Evolutionary conservation across 1,140 invertebrate species (phyloP).

Genomic region (Zeugodacus cucurbitae): DNA sequence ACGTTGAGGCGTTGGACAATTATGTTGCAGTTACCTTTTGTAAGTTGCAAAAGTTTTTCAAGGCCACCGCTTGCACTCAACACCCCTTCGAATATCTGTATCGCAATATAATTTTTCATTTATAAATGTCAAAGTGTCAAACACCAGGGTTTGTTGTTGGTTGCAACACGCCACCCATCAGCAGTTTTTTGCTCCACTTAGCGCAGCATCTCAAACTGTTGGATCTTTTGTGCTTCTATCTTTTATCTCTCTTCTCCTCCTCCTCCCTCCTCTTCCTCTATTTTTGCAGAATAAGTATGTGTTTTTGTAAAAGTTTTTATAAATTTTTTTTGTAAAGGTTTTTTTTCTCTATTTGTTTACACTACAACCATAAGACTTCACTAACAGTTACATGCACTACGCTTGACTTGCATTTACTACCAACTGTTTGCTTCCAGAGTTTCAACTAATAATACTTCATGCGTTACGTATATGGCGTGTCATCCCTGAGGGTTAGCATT

Average conservation of each 20-base stretch:
- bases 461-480: neutral
- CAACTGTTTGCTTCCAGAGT: neutral
- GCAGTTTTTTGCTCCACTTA: too few species aligned
- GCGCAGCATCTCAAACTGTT: neutral
- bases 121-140: neutral
- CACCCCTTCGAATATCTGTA: neutral
- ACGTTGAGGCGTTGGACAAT: too few species aligned
- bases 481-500: neutral
- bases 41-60: neutral
- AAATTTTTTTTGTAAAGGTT: too few species aligned
- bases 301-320: neutral
- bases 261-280: neutral
- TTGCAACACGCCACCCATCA: too few species aligned
- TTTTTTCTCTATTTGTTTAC: too few species aligned
- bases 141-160: neutral
- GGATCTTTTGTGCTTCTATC: neutral
- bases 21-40: neutral
- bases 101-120: neutral
- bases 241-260: neutral
- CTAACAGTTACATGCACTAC: neutral
- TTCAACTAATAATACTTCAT: neutral
- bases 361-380: too few species aligned
- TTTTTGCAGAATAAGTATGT: neutral
- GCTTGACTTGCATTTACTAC: neutral
- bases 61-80: neutral